Percentiles rank a stretch among this genome's conserved stretches.
Evolutionary conservation across 2,113 vertebrate genomes (phyloP).

Genomic region (Corythaeola cristata): DNA sequence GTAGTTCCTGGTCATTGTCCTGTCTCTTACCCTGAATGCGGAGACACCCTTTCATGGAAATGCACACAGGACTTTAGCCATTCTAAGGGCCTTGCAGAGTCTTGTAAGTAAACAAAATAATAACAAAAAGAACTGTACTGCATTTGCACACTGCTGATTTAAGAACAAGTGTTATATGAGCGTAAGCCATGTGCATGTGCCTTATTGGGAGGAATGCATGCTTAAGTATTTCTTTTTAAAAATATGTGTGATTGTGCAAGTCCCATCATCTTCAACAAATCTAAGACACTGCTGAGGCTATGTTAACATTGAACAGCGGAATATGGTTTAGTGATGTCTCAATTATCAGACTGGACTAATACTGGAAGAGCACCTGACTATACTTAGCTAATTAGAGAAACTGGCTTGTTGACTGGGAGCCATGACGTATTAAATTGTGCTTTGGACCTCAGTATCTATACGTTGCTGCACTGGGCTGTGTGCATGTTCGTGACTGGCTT

Average conservation of each 20-base stretch:
- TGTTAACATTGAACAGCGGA: neutral
- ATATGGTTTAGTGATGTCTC: neutral
- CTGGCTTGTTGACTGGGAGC: neutral
- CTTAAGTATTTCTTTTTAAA: neutral
- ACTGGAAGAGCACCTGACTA: neutral
- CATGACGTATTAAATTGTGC: neutral
- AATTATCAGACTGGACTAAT: neutral
- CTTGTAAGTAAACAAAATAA: neutral
- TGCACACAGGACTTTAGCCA: neutral
- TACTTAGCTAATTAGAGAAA: neutral
- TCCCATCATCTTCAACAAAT: neutral
- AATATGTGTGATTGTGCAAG: neutral
- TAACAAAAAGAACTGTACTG: neutral
- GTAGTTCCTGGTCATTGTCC: neutral
- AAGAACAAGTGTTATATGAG: neutral
- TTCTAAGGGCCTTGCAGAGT: neutral
- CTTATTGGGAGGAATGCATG: neutral
- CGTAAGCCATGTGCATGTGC: neutral
- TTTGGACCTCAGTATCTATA: neutral
- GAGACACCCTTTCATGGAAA: neutral
- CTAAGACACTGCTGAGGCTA: neutral
- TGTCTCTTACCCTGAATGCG: neutral
- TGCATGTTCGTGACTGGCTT: neutral
- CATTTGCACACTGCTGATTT: neutral
- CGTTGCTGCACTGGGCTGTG: neutral